Conservation (phyloP, 2,113 vertebrate genomes). For the Vireo altiloquus region DNA sequence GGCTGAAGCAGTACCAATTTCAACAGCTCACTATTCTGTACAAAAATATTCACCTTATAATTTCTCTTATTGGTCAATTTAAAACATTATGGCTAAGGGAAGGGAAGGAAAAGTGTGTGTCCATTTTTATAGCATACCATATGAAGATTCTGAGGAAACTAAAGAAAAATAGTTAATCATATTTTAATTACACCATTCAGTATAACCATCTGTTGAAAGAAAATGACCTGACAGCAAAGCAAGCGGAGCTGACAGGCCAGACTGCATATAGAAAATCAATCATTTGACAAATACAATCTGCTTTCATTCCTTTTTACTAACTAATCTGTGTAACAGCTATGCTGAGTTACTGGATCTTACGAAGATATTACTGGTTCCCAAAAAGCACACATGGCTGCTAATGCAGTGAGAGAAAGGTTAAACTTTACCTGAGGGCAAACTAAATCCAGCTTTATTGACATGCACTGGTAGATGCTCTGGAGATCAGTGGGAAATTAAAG, state of each 20-base stretch:
- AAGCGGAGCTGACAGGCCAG: not conserved
- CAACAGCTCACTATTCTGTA: not conserved
- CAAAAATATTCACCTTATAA: not conserved
- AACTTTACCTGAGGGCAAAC: conserved; percentile 10
- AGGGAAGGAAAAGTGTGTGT: not conserved
- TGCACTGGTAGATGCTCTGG: not conserved
- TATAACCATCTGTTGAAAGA: conserved; percentile 17
- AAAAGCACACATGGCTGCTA: not conserved
- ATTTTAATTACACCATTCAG: conserved; percentile 20
- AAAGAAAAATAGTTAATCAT: conserved; percentile 4
- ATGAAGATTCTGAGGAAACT: not conserved
- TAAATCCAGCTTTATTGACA: conserved; percentile 27
- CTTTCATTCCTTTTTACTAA: conserved; percentile 21
- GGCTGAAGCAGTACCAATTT: not conserved
- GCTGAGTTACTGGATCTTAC: conserved; percentile 25
- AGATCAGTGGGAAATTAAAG: conserved; percentile 10
- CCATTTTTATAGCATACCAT: not conserved
- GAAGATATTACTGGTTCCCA: not conserved
- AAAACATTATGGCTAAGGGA: not conserved
- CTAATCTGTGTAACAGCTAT: conserved; percentile 1
- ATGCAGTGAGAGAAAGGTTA: conserved; percentile 35
- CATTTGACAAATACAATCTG: conserved; percentile 44
- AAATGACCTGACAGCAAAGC: conserved; percentile 1
- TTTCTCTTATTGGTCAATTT: not conserved
- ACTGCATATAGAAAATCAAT: conserved; percentile 13